Base-by-base conservation (phyloP, 2,888 invertebrate genomes). In the Acleris holmiana region DNA sequence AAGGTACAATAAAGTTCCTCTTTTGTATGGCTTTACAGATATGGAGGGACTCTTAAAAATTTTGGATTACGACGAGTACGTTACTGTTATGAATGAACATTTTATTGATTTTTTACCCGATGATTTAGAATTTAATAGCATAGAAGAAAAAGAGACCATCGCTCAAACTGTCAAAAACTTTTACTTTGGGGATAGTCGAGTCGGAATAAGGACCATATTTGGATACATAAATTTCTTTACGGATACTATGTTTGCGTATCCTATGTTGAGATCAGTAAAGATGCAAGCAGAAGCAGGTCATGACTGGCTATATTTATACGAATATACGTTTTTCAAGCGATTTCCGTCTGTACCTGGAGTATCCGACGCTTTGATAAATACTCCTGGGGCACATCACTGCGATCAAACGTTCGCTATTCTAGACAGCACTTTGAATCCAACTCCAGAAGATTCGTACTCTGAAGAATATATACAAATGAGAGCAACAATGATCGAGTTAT, bases 351-450 rank as follows among this genome's bases (percentile, higher is more conserved):
- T 55, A 1, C 55, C 55, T 4, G 55, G 55, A 55, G 44, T 44
- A 19, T 44, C 55, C 3, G 55, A 55, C 15, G 55, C 19, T 17
- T 10, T 55, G 44, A 78, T 74, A 5, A 69, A 73, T 7, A 57
- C 73, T 0, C 73, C 69, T 29, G 82, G 81, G 4, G 81, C 81
- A 15, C 41, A 65, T 3, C 82, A 83, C 55, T 75, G 77, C 41
- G 75, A 73, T 4, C 81, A 83, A 62, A 67, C 74, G 2, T 1
- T 18, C 13, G 78, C 80, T 2, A 56, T 81, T 5, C 50, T 69
- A 25, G 80, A 76, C 58, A 6, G 0, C 0, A 40, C 21, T 10
- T 0, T 19, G 2, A 40, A 19, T 6, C 15, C 15, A 19, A 18
- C 15, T 40, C n/a, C 53, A 1, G 53, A 53, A 19, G 53, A 35